Evolutionary conservation across 2,113 vertebrate species (phyloP), one percentile per base, ranked within the genome.

Genomic region (Heterotis niloticus): DNA sequence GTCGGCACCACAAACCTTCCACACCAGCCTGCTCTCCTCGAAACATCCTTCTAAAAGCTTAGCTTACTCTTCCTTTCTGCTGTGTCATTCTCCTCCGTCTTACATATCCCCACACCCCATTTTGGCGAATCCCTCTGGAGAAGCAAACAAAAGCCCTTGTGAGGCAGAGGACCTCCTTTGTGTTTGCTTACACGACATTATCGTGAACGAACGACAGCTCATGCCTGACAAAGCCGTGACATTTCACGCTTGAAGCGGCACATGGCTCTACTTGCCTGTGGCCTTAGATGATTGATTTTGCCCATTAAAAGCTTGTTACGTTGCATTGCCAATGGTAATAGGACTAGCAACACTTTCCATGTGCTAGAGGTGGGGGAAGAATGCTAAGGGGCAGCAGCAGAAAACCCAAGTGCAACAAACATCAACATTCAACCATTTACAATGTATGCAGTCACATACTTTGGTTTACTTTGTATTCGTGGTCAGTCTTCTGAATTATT

Each of bases 141-240:
- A 80, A 76, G 26, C 7, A 57, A 78, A 86, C 85, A 83, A 76
- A 87, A 62, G 83, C 82, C 86, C 78, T 90, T 89, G 90, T 90
- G 85, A 91, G 90, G 88, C 83, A 87, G 89, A 90, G 86, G 72
- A 57, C 71, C 77, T 87, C 85, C 60, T 89, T 87, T 89, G 88
- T 90, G 57, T 20, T 20, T 71, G 75, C 81, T 81, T 81, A 74
- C 80, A 80, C 82, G 84, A 86, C 86, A 84, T 87, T 78, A 87
- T 83, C 59, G 5, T 81, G 76, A 81, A 83, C 80, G 78, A 79
- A 74, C 72, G 76, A 75, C 78, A 72, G 79, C 79, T 75, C 73
- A 77, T 28, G 79, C 77, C 2, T 10, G 51, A 28, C 59, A 56
- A 84, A 1, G 78, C 64, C 77, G 84, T 84, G 85, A 85, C 84